Base-by-base conservation (phyloP, 2,888 invertebrate genomes). In the Eupithecia inturbata region DNA sequence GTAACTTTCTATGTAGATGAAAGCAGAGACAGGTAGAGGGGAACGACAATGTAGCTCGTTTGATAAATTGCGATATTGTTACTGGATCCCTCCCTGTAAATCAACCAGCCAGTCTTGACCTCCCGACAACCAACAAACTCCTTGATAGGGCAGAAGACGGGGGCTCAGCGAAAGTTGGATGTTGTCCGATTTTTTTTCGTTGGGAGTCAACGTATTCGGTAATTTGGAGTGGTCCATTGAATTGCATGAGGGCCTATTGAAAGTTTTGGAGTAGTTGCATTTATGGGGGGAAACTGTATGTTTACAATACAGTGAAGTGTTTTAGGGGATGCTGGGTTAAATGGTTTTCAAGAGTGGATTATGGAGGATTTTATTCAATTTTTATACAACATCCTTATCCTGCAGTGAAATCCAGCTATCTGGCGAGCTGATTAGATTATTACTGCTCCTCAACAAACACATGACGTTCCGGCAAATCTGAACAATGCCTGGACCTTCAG, bases 11-110 rank as follows among this genome's bases (percentile, higher is more conserved):
- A 85, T 85, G 83, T 84, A 84, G 84, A 87, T 83, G 81, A 77
- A 83, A 81, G 81, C 78, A 73, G 70, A 76, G 81, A 78, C 79
- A 77, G 75, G 78, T 79, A 81, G 45, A 81, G 79, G 84, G 91
- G 91, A 89, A 83, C 88, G 86, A 92, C 92, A 93, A 93, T 93
- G 91, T 88, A 88, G 88, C 90, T 92, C 92, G 91, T 93, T 93
- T 93, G 92, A 92, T 91, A 93, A 92, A 93, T 93, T 93, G 92
- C 91, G 89, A 91, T 92, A 93, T 93, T 92, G 92, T 92, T 90
- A 84, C 84, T 81, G 81, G 85, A 88, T 86, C 86, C 89, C 84
- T 83, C 84, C 84, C 85, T 87, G 84, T 85, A 84, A 82, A 78
- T 79, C 81, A 79, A 78, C 86, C 85, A 83, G 57, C 49, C n/a